These are phyloP conservation scores for Drosophila takahashii DNA, from an alignment of 1,140 invertebrate genomes.

Conservation along the genomic window DNA sequence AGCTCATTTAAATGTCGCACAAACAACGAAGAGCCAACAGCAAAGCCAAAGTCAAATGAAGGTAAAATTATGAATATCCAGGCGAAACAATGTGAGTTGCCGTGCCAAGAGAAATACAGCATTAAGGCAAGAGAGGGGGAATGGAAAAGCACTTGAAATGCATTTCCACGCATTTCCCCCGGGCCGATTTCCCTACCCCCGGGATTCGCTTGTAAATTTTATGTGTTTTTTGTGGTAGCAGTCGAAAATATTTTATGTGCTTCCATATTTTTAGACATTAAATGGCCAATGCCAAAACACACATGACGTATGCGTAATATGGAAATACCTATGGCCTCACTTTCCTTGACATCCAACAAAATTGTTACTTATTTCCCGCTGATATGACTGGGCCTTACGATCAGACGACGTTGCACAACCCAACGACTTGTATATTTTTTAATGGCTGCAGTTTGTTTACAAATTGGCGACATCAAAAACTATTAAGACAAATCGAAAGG, in stretches of 20 bases:
- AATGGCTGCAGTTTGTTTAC: conserved; percentile 74
- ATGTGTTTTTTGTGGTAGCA: conserved; percentile 7
- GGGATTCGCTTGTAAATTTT: conserved; percentile 13
- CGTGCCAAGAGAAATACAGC: conserved; percentile 8
- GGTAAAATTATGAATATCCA: conserved; percentile 47
- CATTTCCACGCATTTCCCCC: conserved; percentile 31
- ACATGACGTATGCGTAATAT: conserved; percentile 78
- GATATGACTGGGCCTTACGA: conserved; percentile 22
- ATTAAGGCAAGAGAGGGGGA: conserved; percentile 3
- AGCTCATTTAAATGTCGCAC: conserved; percentile 52
- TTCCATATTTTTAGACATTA: conserved; percentile 44
- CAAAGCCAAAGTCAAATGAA: conserved; percentile 62
- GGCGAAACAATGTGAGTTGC: conserved; percentile 22
- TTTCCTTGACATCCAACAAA: conserved; percentile 69
- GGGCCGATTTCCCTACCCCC: not conserved
- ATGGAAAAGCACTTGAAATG: conserved; percentile 46
- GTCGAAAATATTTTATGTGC: conserved; percentile 29
- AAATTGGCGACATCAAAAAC: conserved; percentile 80
- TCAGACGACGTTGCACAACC: conserved; percentile 60
- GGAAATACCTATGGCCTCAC: conserved; percentile 31
- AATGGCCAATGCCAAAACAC: conserved; percentile 68
- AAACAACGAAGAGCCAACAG: conserved; percentile 27
- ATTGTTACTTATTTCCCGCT: conserved; percentile 20
- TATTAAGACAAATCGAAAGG: conserved; percentile 64
- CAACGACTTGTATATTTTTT: conserved; percentile 51